Evolutionary conservation across 1,140 invertebrate genomes (phyloP).

Genomic region (Heliconius eleuchia): DNA sequence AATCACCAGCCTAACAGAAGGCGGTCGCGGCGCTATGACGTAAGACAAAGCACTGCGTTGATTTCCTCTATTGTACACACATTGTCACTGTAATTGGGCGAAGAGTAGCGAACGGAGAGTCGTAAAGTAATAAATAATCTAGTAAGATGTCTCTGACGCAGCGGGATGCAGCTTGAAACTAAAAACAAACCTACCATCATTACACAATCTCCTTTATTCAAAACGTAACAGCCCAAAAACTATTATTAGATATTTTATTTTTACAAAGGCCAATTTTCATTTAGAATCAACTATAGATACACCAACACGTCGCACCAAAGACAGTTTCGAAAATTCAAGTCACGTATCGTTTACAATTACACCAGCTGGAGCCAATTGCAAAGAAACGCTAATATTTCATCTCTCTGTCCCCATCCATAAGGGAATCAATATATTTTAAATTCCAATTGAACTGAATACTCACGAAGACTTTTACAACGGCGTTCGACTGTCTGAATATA

Average conservation of each 20-base stretch:
- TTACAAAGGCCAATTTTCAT: not conserved
- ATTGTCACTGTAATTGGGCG: too few relatives aligned
- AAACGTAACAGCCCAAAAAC: too few relatives aligned
- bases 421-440: conserved; percentile 76
- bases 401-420: conserved; percentile 51
- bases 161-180: too few relatives aligned
- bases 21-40: too few relatives aligned
- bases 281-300: not conserved
- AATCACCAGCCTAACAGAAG: too few relatives aligned
- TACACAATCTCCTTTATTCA: too few relatives aligned
- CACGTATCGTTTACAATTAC: conserved; percentile 48
- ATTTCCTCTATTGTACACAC: too few relatives aligned
- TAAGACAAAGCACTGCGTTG: too few relatives aligned
- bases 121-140: too few relatives aligned
- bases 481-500: conserved; percentile 66
- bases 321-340: conserved; percentile 32
- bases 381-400: conserved; percentile 73
- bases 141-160: too few relatives aligned
- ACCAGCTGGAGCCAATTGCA: conserved; percentile 63
- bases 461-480: conserved; percentile 57
- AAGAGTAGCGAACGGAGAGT: too few relatives aligned
- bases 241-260: not conserved
- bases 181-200: too few relatives aligned
- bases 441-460: conserved; percentile 66
- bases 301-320: not conserved